Evolutionary conservation across 2,113 vertebrate species (phyloP).

Genomic region (Castor canadensis): DNA sequence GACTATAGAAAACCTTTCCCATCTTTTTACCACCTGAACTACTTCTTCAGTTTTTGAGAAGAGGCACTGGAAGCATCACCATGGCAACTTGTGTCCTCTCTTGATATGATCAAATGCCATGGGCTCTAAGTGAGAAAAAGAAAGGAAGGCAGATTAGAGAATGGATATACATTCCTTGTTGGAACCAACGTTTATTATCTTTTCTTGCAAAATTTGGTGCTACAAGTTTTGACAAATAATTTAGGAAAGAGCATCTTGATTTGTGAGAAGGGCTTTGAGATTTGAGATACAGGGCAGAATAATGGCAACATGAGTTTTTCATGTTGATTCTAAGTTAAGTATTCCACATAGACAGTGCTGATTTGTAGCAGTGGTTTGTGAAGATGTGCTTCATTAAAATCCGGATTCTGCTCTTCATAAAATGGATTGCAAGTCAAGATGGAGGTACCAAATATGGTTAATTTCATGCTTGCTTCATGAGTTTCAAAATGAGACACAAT

Average conservation of each 20-base stretch:
- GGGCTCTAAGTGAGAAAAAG: neutral
- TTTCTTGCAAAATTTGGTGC: neutral
- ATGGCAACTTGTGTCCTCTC: neutral
- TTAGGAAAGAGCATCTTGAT: neutral
- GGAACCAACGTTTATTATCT: neutral
- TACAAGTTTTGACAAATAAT: neutral
- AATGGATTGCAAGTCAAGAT: constrained; percentile 26
- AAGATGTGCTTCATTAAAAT: constrained; percentile 51
- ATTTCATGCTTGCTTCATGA: constrained; percentile 55
- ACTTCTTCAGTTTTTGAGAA: neutral
- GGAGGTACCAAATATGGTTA: neutral
- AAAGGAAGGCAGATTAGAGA: neutral
- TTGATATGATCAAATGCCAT: neutral
- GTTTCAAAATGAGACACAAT: constrained; percentile 60
- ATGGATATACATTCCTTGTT: neutral
- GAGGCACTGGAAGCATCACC: neutral
- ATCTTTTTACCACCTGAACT: neutral
- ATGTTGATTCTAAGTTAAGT: constrained; percentile 45
- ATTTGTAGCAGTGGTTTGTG: constrained; percentile 59
- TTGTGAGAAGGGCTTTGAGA: neutral
- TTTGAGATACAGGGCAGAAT: neutral
- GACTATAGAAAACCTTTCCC: neutral
- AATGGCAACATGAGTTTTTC: constrained; percentile 17
- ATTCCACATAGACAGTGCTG: neutral
- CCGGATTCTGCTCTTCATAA: constrained; percentile 41